A percentile compares a stretch with the other conserved stretches of the same genome.
Evolutionary conservation across 2,113 vertebrate genomes (phyloP).

Genomic region (Mixornis gularis): DNA sequence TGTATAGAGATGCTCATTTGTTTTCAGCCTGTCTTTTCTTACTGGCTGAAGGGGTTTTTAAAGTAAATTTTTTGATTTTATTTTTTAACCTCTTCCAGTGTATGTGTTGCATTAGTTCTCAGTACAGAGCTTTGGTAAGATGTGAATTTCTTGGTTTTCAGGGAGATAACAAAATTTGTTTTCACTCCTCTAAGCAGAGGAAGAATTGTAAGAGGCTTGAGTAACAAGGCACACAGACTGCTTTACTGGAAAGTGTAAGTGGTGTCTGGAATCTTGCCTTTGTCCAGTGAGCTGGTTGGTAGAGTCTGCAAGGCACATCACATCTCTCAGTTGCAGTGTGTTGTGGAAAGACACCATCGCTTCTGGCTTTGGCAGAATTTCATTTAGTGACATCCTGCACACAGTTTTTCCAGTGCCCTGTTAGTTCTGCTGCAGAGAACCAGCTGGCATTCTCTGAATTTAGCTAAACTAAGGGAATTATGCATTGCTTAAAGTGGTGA

Average conservation of each 20-base stretch:
- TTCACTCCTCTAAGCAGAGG: not conserved
- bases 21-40: not conserved
- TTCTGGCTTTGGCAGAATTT: constrained; percentile 8
- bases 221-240: not conserved
- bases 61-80: not conserved
- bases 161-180: not conserved
- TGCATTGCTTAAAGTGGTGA: not conserved
- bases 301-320: not conserved
- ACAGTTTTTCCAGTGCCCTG: not conserved
- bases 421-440: not conserved
- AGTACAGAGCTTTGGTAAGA: not conserved
- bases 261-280: not conserved
- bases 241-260: not conserved
- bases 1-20: not conserved
- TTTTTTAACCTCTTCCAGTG: not conserved
- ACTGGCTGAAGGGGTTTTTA: not conserved
- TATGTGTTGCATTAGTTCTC: not conserved
- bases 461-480: not conserved
- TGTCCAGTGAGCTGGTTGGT: not conserved
- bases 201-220: not conserved
- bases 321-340: not conserved
- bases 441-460: not conserved
- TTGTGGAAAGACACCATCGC: not conserved
- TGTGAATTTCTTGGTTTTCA: not conserved
- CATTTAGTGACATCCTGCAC: not conserved